Conservation (phyloP, 2,113 vertebrate species). For the Procavia capensis region DNA sequence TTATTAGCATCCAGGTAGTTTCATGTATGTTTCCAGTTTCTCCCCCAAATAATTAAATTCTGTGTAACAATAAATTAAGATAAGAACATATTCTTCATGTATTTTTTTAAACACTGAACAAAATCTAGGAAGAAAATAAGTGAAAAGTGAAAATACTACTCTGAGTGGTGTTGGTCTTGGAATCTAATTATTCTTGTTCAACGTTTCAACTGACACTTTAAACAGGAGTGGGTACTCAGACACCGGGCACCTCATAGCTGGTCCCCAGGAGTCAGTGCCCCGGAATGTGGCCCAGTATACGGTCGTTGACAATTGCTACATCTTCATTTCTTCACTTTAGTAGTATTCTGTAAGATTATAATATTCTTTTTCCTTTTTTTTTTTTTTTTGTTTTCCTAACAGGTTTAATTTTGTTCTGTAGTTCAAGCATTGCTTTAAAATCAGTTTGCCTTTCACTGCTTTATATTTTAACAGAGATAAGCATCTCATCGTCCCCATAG, state of each 20-base stretch:
- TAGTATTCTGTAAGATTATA: background rate
- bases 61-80: background rate
- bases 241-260: background rate
- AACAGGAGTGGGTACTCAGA: background rate
- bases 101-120: background rate
- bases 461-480: conserved; percentile 81
- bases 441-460: conserved; percentile 1
- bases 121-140: conserved; percentile 15
- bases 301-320: background rate
- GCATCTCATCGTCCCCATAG: conserved; percentile 71
- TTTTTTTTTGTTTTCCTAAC: conserved; percentile 29
- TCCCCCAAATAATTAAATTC: background rate
- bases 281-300: too few species aligned
- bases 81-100: background rate
- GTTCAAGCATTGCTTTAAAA: conserved; percentile 6
- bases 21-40: background rate
- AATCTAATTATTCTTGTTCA: background rate
- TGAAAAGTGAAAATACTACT: background rate
- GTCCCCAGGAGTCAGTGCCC: background rate
- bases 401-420: conserved; percentile 33
- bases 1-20: background rate
- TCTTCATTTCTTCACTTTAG: background rate
- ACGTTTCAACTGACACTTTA: background rate
- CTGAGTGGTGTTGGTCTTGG: background rate
- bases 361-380: background rate